Conservation (phyloP, 2,797 vertebrate genomes). For the Pipistrellus nathusii region DNA sequence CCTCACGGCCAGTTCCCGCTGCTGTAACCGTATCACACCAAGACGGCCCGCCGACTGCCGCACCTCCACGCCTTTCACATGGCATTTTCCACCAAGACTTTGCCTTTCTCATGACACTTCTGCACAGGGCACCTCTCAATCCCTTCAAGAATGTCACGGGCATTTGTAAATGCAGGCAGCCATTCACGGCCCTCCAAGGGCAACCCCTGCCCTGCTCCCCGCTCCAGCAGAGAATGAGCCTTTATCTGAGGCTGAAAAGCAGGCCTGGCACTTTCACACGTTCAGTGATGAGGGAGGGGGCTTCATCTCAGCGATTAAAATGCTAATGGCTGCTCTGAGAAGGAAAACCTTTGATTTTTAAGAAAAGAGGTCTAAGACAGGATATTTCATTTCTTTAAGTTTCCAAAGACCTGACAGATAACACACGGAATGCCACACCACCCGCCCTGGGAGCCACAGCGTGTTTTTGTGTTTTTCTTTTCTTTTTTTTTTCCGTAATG, state of each 20-base stretch:
- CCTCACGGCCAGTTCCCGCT: not conserved
- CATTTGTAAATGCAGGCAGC: constrained; percentile 61
- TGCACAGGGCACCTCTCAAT: not conserved
- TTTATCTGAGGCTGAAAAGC: constrained; percentile 9
- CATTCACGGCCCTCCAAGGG: constrained; percentile 66
- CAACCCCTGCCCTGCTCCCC: constrained; percentile 31
- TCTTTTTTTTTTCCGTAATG: constrained; percentile 54
- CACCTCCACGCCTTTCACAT: constrained; percentile 31
- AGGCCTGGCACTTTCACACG: constrained; percentile 32
- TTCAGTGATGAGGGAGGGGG: not conserved
- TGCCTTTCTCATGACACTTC: constrained; percentile 59
- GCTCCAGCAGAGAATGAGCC: not conserved
- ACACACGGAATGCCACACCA: not conserved
- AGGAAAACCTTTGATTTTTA: constrained; percentile 64
- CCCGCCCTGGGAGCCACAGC: not conserved
- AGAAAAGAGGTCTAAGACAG: constrained; percentile 58
- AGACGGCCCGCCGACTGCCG: not conserved
- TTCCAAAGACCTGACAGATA: constrained; percentile 43
- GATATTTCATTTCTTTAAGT: constrained; percentile 60
- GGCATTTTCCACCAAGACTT: not conserved
- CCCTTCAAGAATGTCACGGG: constrained; percentile 55
- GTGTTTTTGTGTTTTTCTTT: not conserved
- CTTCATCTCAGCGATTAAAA: constrained; percentile 47
- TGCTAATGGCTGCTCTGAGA: constrained; percentile 69
- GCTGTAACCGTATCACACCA: not conserved